Conservation (phyloP, 2,888 invertebrate genomes). For the Netelia inedita region DNA sequence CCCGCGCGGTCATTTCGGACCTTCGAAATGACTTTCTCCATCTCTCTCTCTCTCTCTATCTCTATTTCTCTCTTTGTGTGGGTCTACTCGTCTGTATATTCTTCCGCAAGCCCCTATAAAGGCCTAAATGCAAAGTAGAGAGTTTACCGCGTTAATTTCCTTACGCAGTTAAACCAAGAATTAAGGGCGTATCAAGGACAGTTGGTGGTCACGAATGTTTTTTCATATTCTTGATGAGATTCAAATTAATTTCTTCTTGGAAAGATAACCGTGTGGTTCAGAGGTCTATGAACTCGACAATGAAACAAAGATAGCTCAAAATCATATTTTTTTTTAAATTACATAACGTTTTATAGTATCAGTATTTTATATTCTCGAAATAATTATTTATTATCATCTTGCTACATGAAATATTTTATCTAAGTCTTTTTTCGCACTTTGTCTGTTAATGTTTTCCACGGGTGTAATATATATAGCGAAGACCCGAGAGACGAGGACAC, state of each 20-base stretch:
- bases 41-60: conserved; percentile 29
- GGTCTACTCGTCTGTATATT: conserved; percentile 30
- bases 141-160: conserved; percentile 79
- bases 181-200: conserved; percentile 56
- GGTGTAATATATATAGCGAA: neutral
- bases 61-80: conserved; percentile 47
- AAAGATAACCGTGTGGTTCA: neutral
- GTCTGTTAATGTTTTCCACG: neutral
- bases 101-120: conserved; percentile 74
- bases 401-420: no score
- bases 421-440: no score
- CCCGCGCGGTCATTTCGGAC: conserved; percentile 61
- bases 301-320: no score
- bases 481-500: neutral
- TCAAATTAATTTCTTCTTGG: neutral
- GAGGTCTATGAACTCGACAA: no score
- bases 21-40: conserved; percentile 67
- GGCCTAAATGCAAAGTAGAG: conserved; percentile 80
- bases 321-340: no score
- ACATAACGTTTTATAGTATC: no score
- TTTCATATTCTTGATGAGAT: conserved; percentile 27
- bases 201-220: conserved; percentile 42
- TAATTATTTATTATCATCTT: no score
- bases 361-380: no score
- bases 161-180: conserved; percentile 77